Evolutionary conservation across 2,113 vertebrate species (phyloP).

Genomic region (Otolemur garnettii): DNA sequence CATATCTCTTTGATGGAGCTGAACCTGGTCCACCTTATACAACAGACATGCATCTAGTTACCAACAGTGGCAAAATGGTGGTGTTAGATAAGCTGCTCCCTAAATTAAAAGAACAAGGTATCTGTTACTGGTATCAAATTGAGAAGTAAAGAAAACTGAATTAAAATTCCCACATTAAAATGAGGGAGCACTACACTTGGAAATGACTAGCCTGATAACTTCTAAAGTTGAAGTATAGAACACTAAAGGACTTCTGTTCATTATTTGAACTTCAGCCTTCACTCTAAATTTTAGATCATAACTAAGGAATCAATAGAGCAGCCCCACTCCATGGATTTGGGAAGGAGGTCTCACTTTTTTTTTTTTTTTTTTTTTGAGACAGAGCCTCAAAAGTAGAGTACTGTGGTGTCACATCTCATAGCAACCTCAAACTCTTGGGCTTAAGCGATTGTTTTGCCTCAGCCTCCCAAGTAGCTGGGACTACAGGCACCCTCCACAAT

Average conservation of each 20-base stretch:
- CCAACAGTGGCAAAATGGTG: conserved; percentile 98
- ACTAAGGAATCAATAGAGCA: neutral
- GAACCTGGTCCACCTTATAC: conserved; percentile 98
- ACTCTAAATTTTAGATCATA: neutral
- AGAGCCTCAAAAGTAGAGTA: too few species aligned
- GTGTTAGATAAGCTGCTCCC: conserved; percentile 97
- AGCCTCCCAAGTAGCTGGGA: too few species aligned
- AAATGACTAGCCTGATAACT: neutral
- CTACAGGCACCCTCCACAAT: too few species aligned
- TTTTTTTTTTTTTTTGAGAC: too few species aligned
- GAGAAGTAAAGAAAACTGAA: neutral
- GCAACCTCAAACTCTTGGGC: too few species aligned
- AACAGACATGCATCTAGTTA: conserved; percentile 97
- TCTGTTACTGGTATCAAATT: neutral
- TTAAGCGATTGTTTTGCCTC: too few species aligned
- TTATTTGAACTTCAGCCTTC: neutral
- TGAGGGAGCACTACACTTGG: neutral
- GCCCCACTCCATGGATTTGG: neutral
- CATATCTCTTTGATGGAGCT: conserved; percentile 97
- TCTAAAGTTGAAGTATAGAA: neutral
- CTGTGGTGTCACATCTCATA: too few species aligned
- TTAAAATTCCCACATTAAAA: conserved; percentile 13
- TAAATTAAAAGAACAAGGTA: conserved; percentile 96
- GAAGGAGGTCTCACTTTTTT: neutral
- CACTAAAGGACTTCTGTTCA: neutral